Evolutionary conservation across 2,113 vertebrate species (phyloP).

Genomic region (Podarcis cretensis): DNA sequence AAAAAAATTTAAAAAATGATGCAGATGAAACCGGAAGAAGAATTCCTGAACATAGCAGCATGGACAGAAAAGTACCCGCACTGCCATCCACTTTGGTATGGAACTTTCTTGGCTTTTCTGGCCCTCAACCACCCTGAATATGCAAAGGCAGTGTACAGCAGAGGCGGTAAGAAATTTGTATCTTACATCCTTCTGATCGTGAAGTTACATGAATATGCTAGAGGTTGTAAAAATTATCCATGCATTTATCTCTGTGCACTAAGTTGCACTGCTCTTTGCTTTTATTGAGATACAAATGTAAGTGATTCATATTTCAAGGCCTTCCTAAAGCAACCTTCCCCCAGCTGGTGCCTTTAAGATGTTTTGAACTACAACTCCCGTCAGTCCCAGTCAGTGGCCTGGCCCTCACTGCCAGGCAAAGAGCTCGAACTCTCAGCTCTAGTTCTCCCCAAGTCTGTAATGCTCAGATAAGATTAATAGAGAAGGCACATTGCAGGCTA

Average conservation of each 20-base stretch:
- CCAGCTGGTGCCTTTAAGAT: no score
- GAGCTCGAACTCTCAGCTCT: no score
- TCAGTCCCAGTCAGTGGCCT: no score
- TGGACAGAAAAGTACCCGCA: constrained; percentile 76
- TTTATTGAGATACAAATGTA: background rate
- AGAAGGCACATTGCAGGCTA: no score
- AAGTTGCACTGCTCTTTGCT: background rate
- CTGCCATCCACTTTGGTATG: constrained; percentile 79
- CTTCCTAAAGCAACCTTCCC: no score
- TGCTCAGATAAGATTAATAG: no score
- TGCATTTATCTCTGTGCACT: background rate
- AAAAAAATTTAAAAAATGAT: background rate
- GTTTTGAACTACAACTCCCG: no score
- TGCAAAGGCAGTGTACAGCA: constrained; percentile 75
- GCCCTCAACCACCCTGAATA: constrained; percentile 85
- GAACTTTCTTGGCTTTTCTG: constrained; percentile 70
- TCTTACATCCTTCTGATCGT: background rate
- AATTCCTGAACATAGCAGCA: constrained; percentile 66
- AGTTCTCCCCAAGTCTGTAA: no score
- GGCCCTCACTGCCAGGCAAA: no score
- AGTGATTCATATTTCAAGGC: background rate
- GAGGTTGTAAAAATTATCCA: background rate
- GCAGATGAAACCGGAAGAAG: constrained; percentile 66
- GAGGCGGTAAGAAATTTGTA: constrained; percentile 54
- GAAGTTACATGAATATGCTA: background rate